phyloP scores from a whole-genome alignment of 37 sponge, comb jelly and placozoan genomes.

The Halisarca cf. caerulea region DNA sequence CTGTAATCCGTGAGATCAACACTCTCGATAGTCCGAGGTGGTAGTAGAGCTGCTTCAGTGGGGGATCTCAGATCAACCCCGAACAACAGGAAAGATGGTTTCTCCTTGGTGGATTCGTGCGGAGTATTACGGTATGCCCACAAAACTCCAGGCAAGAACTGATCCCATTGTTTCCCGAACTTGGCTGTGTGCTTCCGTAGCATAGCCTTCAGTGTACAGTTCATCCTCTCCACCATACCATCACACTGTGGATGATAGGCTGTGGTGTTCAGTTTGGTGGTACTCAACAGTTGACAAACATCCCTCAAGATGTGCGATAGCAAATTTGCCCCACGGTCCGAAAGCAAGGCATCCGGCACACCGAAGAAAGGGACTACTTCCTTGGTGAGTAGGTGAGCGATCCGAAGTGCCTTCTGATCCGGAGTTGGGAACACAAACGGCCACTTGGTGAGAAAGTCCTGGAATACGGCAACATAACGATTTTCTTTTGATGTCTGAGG shows the following conservation, averaged over 20 bases:
- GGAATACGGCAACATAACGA: conserved; percentile 50
- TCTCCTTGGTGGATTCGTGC: conserved; percentile 24
- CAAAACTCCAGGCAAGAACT: conserved; percentile 26
- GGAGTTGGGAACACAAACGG: conserved; percentile 49
- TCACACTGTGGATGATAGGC: conserved; percentile 42
- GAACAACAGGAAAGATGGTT: conserved; percentile 46
- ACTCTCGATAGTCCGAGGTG: not conserved
- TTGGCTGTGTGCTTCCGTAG: conserved; percentile 31
- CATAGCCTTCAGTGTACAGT: conserved; percentile 38
- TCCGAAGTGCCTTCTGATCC: conserved; percentile 60
- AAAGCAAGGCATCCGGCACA: conserved; percentile 44
- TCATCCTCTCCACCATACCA: conserved; percentile 42
- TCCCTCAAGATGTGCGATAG: conserved; percentile 27
- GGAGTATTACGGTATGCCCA: conserved; percentile 41
- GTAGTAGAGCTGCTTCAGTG: conserved; percentile 39
- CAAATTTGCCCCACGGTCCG: conserved; percentile 19
- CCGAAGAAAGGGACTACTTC: conserved; percentile 57
- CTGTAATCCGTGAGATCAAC: conserved; percentile 13
- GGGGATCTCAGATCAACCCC: conserved; percentile 26
- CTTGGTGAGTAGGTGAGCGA: conserved; percentile 27
- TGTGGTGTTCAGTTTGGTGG: conserved; percentile 44
- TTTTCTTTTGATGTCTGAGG: conserved; percentile 30
- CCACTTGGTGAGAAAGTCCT: conserved; percentile 65
- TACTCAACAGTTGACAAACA: conserved; percentile 27
- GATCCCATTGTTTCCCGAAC: conserved; percentile 44